Base-by-base conservation (phyloP, 2,113 vertebrate genomes). In the Mastomys natalensis region DNA sequence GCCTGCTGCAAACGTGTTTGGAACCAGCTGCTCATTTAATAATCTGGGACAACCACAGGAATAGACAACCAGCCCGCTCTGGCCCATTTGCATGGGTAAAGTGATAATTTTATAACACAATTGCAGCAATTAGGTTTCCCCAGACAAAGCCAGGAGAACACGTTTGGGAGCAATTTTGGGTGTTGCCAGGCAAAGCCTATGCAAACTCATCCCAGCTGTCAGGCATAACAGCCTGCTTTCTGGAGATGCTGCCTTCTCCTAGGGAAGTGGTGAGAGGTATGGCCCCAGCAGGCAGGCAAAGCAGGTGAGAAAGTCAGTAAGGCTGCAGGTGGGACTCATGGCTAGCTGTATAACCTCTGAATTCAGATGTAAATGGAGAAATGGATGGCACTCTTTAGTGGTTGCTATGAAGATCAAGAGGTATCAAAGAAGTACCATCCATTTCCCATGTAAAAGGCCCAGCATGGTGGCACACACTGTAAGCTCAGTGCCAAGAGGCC, bases 21-120 rank as follows among this genome's bases (percentile, higher is more conserved):
- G 90, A 98, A 97, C 97, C 98, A 98, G 98, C 98, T 98, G 98
- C 98, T 98, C 97, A 97, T 98, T 98, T 98, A 98, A 98, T 98
- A 98, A 98, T 98, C 98, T 97, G 98, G 97, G 98, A 97, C 97
- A 97, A 98, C 98, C 98, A 94, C 97, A 98, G 97, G 98, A 97
- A 97, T 82, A 98, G 98, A 97, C 58, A 92, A 96, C 96, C 5
- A 66, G 3, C 97, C 96, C 90, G 89, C 98, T 97, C 95, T 97
- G 97, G 97, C 92, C 98, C 97, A 98, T 98, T 98, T 98, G 96
- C 89, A 72, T 95, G 97, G 98, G 97, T 97, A 98, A 98, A 98
- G 98, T 97, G 97, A 96, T 98, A 80, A 97, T 98, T 98, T 98
- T 98, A 97, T 98, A 98, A 98, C 97, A 97, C 97, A 96, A 89